Percentiles rank a stretch among this genome's conserved stretches.
These are phyloP conservation scores for Hedychridium roseum DNA, from an alignment of 2,888 invertebrate species.

Conservation along the genomic window DNA sequence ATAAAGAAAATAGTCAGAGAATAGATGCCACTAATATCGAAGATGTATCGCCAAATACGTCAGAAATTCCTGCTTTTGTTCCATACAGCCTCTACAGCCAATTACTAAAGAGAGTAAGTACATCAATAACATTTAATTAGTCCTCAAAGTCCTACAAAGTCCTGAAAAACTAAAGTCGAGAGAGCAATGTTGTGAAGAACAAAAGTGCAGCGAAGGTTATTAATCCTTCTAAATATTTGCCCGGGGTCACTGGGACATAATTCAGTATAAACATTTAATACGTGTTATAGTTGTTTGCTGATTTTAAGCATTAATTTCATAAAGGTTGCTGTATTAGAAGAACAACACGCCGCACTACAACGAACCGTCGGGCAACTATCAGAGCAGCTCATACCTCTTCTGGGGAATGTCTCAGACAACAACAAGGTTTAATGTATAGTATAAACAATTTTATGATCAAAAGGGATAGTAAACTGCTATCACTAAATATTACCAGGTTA, in stretches of 20 bases:
- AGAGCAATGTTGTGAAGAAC: neutral
- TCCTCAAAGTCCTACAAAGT: too few species aligned
- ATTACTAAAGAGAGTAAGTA: conserved; percentile 56
- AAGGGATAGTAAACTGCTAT: too few species aligned
- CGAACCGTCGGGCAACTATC: conserved; percentile 50
- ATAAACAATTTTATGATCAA: too few species aligned
- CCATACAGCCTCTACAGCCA: conserved; percentile 59
- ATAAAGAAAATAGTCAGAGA: conserved; percentile 42
- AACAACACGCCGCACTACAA: conserved; percentile 51
- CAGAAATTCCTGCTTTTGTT: conserved; percentile 52
- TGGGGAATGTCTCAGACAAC: conserved; percentile 37
- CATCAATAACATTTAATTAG: neutral
- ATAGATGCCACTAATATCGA: conserved; percentile 28
- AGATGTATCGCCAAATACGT: conserved; percentile 28
- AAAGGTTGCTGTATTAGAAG: conserved; percentile 52
- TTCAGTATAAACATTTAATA: too few species aligned
- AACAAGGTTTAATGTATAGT: conserved; percentile 28
- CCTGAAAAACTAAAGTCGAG: too few species aligned
- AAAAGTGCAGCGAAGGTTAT: too few species aligned
- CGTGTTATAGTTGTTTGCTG: neutral
- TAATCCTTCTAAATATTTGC: too few species aligned
- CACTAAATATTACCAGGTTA: too few species aligned
- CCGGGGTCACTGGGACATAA: too few species aligned
- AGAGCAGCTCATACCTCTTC: conserved; percentile 45
- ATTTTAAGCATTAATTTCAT: conserved; percentile 9